Evolutionary conservation across 2,113 vertebrate species (phyloP).

Genomic region (Sialia sialis): DNA sequence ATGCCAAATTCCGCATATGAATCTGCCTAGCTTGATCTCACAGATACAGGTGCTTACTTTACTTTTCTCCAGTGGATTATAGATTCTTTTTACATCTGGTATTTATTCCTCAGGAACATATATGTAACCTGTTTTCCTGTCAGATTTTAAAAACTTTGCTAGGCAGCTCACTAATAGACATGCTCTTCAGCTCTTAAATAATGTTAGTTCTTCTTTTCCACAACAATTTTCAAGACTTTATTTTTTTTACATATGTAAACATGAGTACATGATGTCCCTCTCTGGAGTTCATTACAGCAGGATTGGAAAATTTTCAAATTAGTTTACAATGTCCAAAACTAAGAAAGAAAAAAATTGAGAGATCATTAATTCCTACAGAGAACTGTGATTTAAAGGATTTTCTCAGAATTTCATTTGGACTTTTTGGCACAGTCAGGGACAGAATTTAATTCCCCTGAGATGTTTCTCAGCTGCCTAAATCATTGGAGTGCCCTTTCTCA

Average conservation of each 20-base stretch:
- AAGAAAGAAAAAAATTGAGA: not conserved
- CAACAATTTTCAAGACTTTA: not conserved
- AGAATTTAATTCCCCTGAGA: not conserved
- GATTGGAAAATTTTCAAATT: not conserved
- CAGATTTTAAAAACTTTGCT: not conserved
- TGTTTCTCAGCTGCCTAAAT: constrained; percentile 9
- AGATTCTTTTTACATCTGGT: not conserved
- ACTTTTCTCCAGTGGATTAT: not conserved
- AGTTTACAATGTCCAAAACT: not conserved
- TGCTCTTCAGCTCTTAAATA: not conserved
- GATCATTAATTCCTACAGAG: not conserved
- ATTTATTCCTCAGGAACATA: not conserved
- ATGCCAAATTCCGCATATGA: not conserved
- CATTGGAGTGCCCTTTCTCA: not conserved
- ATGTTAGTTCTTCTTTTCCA: not conserved
- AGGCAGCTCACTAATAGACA: not conserved
- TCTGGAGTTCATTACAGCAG: not conserved
- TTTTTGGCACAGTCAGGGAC: not conserved
- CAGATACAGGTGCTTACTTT: not conserved
- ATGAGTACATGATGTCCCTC: not conserved
- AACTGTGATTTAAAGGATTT: not conserved
- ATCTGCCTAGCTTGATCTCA: not conserved
- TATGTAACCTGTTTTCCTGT: not conserved
- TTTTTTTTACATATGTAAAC: not conserved
- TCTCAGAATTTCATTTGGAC: not conserved